A percentile compares a stretch with the other conserved stretches of the same genome.
Evolutionary conservation across 2,113 vertebrate species (phyloP).

Genomic region (Clupea harengus): DNA sequence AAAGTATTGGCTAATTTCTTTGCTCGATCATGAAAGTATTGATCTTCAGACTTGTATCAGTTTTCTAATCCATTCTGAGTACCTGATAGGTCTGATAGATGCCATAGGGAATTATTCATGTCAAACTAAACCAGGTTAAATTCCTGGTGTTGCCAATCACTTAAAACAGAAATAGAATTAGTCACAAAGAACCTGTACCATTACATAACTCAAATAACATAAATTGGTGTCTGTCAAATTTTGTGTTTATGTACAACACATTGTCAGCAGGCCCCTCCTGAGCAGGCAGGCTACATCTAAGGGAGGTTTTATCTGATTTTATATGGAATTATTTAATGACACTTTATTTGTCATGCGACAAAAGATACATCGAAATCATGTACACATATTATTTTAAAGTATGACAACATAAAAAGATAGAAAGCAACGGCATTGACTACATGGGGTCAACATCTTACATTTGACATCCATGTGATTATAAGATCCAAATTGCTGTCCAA

Average conservation of each 20-base stretch:
- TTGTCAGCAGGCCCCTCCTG: neutral
- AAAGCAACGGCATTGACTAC: neutral
- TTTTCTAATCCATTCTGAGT: neutral
- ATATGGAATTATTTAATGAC: neutral
- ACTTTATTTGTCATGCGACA: neutral
- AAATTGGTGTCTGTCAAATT: neutral
- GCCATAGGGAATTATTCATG: neutral
- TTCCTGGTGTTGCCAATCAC: neutral
- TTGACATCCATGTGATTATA: neutral
- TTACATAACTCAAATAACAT: neutral
- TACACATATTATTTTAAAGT: neutral
- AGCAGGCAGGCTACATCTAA: neutral
- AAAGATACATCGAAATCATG: neutral
- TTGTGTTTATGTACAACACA: neutral
- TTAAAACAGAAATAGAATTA: neutral
- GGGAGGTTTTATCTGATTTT: neutral
- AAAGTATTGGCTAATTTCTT: neutral
- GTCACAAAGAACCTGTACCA: neutral
- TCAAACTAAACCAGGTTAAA: neutral
- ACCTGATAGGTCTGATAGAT: neutral
- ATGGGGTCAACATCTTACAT: neutral
- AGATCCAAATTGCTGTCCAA: neutral
- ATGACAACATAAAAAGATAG: neutral
- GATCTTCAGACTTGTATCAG: neutral
- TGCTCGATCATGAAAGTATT: neutral